Conservation (phyloP, 2,113 vertebrate species). For the Ictalurus punctatus region DNA sequence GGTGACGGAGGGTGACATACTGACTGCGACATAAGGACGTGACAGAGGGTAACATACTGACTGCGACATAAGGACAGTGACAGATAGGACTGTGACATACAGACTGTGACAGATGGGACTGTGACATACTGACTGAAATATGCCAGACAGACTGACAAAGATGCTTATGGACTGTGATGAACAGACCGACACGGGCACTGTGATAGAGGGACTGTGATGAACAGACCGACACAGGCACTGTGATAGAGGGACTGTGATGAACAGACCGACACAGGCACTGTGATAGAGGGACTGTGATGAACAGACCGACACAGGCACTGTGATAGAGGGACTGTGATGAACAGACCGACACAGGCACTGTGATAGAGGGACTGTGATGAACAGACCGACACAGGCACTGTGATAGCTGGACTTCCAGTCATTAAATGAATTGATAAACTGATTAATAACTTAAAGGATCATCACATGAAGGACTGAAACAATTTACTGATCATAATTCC, state of each 20-base stretch:
- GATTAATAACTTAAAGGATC: background rate
- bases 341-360: background rate
- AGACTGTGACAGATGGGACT: background rate
- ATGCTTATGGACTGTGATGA: too few species aligned
- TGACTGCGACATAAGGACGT: background rate
- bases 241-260: background rate
- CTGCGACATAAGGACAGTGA: background rate
- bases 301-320: background rate
- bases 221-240: background rate
- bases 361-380: background rate
- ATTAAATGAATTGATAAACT: background rate
- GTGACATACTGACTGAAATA: too few species aligned
- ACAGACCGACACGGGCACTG: too few species aligned
- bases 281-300: background rate
- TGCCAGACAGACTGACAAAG: too few species aligned
- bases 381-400: background rate
- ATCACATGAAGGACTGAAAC: background rate
- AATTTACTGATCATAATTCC: too few species aligned
- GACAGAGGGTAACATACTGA: too few species aligned
- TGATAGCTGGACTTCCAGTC: background rate
- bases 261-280: too few species aligned
- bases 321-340: background rate
- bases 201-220: too few species aligned
- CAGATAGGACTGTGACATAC: background rate
- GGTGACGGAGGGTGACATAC: too few species aligned